Conservation (phyloP, 1,140 invertebrate species). For the Scaptomyza hsui region DNA sequence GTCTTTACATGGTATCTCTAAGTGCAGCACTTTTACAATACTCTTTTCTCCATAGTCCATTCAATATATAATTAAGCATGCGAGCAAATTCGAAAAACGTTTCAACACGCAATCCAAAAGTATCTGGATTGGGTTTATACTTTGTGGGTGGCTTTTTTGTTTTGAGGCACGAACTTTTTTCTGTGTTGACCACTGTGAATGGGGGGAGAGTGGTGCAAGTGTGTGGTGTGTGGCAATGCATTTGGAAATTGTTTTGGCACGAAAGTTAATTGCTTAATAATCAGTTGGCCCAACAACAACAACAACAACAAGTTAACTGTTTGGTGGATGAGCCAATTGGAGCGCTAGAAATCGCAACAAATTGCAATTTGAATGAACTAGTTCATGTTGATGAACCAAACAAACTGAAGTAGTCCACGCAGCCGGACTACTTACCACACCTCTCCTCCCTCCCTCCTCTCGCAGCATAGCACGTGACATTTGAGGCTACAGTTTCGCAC, state of each 20-base stretch:
- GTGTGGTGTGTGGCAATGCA: slow-evolving; percentile 16
- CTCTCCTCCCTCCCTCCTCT: no score
- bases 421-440: background rate
- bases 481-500: slow-evolving; percentile 40
- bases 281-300: background rate
- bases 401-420: slow-evolving; percentile 6
- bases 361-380: slow-evolving; percentile 50
- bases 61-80: slow-evolving; percentile 4
- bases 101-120: slow-evolving; percentile 24
- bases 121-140: background rate
- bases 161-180: no score
- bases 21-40: background rate
- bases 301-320: no score
- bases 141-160: slow-evolving; percentile 35
- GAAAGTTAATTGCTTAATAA: slow-evolving; percentile 39
- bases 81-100: background rate
- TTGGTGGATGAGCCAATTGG: slow-evolving; percentile 1
- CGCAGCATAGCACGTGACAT: slow-evolving; percentile 42
- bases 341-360: slow-evolving; percentile 22
- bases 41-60: background rate
- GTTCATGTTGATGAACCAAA: slow-evolving; percentile 32
- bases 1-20: background rate
- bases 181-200: background rate
- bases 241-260: slow-evolving; percentile 23
- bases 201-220: background rate